Evolutionary conservation across 2,888 invertebrate species (phyloP).

Genomic region (Diarsia brunnea): DNA sequence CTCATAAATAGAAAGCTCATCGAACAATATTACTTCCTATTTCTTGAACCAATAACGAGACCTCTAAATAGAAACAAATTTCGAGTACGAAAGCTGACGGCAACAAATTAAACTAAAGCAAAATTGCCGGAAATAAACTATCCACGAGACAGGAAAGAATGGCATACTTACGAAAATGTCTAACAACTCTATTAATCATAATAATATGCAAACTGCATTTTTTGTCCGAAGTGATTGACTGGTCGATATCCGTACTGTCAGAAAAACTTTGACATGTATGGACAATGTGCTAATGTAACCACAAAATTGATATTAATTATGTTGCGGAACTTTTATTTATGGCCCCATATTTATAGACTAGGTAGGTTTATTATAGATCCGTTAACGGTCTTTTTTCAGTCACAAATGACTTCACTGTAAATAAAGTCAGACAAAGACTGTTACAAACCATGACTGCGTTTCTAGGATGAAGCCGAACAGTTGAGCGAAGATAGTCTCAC

Average conservation of each 20-base stretch:
- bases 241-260: conserved; percentile 52
- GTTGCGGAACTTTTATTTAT: conserved; percentile 30
- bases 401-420: too few relatives aligned
- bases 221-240: conserved; percentile 46
- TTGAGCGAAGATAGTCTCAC: too few relatives aligned
- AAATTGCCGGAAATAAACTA: conserved; percentile 56
- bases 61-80: conserved; percentile 40
- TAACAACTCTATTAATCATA: conserved; percentile 57
- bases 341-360: not conserved
- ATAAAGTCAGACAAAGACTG: too few relatives aligned
- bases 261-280: conserved; percentile 39
- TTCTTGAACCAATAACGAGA: conserved; percentile 28
- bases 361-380: not conserved
- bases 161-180: conserved; percentile 43
- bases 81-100: conserved; percentile 49
- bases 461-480: too few relatives aligned
- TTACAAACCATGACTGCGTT: too few relatives aligned
- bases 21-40: conserved; percentile 6
- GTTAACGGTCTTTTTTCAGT: too few relatives aligned
- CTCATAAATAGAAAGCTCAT: not conserved
- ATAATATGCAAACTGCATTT: conserved; percentile 33
- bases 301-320: conserved; percentile 48
- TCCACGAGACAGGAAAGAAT: conserved; percentile 44
- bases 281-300: conserved; percentile 17
- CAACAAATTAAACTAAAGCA: conserved; percentile 42